phyloP scores from a whole-genome alignment of 2,888 invertebrate species.

The Polyommatus icarus region DNA sequence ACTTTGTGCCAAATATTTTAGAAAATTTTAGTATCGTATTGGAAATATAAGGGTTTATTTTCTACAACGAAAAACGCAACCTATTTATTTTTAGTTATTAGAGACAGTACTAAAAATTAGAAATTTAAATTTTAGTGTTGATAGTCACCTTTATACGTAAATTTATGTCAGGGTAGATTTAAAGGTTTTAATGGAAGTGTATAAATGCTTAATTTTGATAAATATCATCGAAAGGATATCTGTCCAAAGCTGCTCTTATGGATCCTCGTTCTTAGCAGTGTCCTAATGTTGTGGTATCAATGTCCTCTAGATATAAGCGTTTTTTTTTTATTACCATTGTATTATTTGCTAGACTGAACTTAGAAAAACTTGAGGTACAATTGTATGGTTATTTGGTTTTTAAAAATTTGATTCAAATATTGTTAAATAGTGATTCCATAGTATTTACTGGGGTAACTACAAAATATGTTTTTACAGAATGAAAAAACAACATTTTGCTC shows the following conservation, averaged over 20 bases:
- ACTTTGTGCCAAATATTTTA: constrained; percentile 71
- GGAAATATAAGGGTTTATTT: constrained; percentile 30
- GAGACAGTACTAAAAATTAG: constrained; percentile 68
- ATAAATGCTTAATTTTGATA: constrained; percentile 71
- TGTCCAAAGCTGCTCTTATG: constrained; percentile 65
- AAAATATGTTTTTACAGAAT: neutral
- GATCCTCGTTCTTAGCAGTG: constrained; percentile 46
- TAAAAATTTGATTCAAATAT: neutral
- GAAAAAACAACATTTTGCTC: neutral
- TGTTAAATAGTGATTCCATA: neutral
- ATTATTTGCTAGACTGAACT: constrained; percentile 13
- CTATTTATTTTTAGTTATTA: constrained; percentile 60
- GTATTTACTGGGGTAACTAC: neutral
- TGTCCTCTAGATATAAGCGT: constrained; percentile 54
- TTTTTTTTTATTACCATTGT: neutral
- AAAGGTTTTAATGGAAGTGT: constrained; percentile 63
- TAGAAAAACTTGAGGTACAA: neutral
- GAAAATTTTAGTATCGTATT: constrained; percentile 47
- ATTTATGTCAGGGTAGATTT: constrained; percentile 90
- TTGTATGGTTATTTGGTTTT: neutral
- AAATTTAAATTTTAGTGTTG: constrained; percentile 68
- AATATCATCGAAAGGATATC: constrained; percentile 64
- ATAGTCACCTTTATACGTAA: constrained; percentile 91
- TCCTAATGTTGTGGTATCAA: constrained; percentile 61
- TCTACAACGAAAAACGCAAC: constrained; percentile 36